A percentile compares a stretch with the other conserved stretches of the same genome.
These are phyloP conservation scores for Rhagium mordax DNA, from an alignment of 2,888 invertebrate genomes.

Conservation along the genomic window DNA sequence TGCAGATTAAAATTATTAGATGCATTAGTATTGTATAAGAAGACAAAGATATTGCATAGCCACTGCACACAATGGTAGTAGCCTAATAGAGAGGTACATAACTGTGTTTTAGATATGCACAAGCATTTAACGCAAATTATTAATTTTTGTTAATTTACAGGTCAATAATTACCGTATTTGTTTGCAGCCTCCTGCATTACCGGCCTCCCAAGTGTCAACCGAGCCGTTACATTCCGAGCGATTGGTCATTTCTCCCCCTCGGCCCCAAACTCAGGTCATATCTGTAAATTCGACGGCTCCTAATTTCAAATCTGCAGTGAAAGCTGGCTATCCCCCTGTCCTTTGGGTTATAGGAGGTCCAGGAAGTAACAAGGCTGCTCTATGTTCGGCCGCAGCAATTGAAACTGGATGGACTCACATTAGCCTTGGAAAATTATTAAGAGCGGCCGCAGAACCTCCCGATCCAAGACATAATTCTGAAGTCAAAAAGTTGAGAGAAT, in stretches of 20 bases:
- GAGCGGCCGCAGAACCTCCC: slow-evolving; percentile 78
- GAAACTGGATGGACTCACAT: slow-evolving; percentile 73
- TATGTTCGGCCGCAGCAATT: slow-evolving; percentile 82
- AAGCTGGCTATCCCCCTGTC: slow-evolving; percentile 66
- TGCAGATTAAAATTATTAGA: too few species aligned
- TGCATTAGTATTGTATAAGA: too few species aligned
- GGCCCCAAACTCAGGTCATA: slow-evolving; percentile 66
- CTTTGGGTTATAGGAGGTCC: slow-evolving; percentile 84
- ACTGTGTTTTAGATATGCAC: too few species aligned
- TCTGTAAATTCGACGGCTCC: slow-evolving; percentile 59
- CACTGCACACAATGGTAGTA: too few species aligned
- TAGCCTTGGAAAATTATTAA: slow-evolving; percentile 81
- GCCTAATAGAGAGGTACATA: too few species aligned
- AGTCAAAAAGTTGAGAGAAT: slow-evolving; percentile 73
- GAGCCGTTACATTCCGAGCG: slow-evolving; percentile 39
- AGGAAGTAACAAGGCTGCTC: slow-evolving; percentile 89
- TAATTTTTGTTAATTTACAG: slow-evolving; percentile 34
- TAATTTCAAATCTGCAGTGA: slow-evolving; percentile 62
- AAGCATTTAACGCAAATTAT: too few species aligned
- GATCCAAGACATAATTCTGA: slow-evolving; percentile 66
- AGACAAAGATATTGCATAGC: too few species aligned
- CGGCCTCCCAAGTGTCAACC: slow-evolving; percentile 37
- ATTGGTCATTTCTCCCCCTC: slow-evolving; percentile 46
- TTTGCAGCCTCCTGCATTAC: slow-evolving; percentile 30
- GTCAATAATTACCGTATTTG: too few species aligned